A percentile compares a stretch with the other conserved stretches of the same genome.
Evolutionary conservation across 2,797 vertebrate genomes (phyloP).

Genomic region (Lateolabrax maculatus): DNA sequence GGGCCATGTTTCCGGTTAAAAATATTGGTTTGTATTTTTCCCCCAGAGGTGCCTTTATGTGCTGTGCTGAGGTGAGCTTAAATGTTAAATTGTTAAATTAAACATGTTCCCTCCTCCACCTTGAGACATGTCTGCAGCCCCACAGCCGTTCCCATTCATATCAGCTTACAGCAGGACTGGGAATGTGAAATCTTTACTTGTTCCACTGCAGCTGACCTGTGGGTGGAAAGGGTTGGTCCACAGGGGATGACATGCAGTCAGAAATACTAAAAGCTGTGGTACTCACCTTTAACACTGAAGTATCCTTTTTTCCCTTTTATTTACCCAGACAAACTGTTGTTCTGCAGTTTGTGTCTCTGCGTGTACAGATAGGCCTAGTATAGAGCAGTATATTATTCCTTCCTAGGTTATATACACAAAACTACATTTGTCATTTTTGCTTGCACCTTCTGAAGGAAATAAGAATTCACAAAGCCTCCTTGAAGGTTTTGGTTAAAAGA

Average conservation of each 20-base stretch:
- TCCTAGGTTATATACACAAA: not conserved
- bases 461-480: not conserved
- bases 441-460: constrained; percentile 16
- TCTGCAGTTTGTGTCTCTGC: constrained; percentile 2
- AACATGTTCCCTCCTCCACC: constrained; percentile 24
- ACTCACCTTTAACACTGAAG: constrained; percentile 30
- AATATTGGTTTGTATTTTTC: constrained; percentile 18
- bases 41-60: constrained; percentile 22
- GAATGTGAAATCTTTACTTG: constrained; percentile 67
- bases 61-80: constrained; percentile 12
- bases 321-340: not conserved
- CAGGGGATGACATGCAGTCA: constrained; percentile 12
- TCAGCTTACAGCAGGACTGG: constrained; percentile 58
- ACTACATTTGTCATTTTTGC: not conserved
- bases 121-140: constrained; percentile 34
- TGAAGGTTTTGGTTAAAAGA: constrained; percentile 1
- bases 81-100: constrained; percentile 34
- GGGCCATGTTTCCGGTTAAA: constrained; percentile 18
- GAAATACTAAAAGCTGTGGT: constrained; percentile 21
- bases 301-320: not conserved
- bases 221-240: constrained; percentile 15
- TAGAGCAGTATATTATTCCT: not conserved
- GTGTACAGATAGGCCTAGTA: not conserved
- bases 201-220: constrained; percentile 59
- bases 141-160: constrained; percentile 53